Percentiles rank a stretch among this genome's conserved stretches.
Conservation (phyloP, 2,113 vertebrate species). For the Rhegmatorhina hoffmannsi region DNA sequence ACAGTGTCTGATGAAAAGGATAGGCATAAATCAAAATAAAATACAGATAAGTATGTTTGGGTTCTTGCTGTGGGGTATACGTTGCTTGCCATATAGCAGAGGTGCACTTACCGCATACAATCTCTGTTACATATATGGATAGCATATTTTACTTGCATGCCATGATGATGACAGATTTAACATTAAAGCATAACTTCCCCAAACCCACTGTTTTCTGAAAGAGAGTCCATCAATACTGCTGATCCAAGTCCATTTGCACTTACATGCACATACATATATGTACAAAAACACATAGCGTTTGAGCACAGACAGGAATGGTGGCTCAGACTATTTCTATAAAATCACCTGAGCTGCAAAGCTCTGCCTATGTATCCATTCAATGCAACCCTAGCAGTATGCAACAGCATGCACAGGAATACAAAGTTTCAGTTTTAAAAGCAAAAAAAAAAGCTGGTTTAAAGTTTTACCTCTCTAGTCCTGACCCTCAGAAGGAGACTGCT, state of each 20-base stretch:
- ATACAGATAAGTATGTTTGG: not conserved
- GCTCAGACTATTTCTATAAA: not conserved
- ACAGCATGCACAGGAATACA: conserved; percentile 54
- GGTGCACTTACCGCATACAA: not conserved
- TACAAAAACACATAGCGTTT: conserved; percentile 7
- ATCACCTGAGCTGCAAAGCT: conserved; percentile 62
- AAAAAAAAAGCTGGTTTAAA: conserved; percentile 33
- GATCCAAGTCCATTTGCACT: not conserved
- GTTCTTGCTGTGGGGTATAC: not conserved
- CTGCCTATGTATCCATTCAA: not conserved
- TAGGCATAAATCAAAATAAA: conserved; percentile 29
- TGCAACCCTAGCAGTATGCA: conserved; percentile 1
- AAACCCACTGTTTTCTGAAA: not conserved
- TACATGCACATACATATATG: not conserved
- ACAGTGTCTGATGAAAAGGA: conserved; percentile 28
- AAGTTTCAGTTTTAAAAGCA: conserved; percentile 64
- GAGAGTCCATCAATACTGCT: not conserved
- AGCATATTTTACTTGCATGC: conserved; percentile 45
- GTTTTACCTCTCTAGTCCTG: conserved; percentile 77
- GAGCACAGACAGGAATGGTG: not conserved
- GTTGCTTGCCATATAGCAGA: not conserved
- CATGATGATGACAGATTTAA: conserved; percentile 33
- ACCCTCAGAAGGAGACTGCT: conserved; percentile 70
- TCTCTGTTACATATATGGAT: not conserved
- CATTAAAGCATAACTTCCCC: conserved; percentile 44